phyloP scores from a whole-genome alignment of 2,797 vertebrate species.

The Chelmon rostratus region DNA sequence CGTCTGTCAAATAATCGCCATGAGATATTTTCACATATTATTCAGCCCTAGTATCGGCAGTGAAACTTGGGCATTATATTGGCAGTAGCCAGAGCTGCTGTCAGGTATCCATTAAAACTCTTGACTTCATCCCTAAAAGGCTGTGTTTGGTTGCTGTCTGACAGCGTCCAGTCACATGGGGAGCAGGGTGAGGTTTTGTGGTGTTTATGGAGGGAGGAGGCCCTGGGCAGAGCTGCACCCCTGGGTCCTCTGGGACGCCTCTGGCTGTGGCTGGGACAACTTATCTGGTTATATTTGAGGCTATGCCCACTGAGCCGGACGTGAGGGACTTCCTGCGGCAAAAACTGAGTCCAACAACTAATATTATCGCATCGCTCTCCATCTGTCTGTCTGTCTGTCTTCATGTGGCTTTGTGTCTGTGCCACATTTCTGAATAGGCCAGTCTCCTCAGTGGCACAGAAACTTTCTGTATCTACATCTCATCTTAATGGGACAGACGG shows the following conservation, averaged over 20 bases:
- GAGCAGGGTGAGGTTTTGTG: slow-evolving; percentile 10
- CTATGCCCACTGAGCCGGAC: slow-evolving; percentile 79
- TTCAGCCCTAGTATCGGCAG: no score
- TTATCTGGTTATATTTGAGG: slow-evolving; percentile 78
- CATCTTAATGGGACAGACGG: background rate
- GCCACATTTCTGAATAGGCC: slow-evolving; percentile 17
- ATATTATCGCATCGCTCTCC: slow-evolving; percentile 37
- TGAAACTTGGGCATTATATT: background rate
- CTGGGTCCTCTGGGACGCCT: slow-evolving; percentile 44
- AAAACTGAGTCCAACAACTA: slow-evolving; percentile 34
- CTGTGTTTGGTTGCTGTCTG: background rate
- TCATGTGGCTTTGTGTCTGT: slow-evolving; percentile 5
- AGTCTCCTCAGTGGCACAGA: background rate
- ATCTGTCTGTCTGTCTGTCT: background rate
- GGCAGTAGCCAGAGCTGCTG: no score
- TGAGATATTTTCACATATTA: no score
- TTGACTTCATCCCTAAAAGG: background rate
- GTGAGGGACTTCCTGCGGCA: slow-evolving; percentile 83
- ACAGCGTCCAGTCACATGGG: background rate
- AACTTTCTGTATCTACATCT: background rate
- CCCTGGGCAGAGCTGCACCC: slow-evolving; percentile 47
- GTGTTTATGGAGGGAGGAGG: slow-evolving; percentile 69
- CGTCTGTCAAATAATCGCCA: no score
- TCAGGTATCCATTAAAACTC: background rate
- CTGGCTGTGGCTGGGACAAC: slow-evolving; percentile 25